Conservation (phyloP, 30 jellyfish, hydroid and myxozoan genomes). For the Catostylus mosaicus region DNA sequence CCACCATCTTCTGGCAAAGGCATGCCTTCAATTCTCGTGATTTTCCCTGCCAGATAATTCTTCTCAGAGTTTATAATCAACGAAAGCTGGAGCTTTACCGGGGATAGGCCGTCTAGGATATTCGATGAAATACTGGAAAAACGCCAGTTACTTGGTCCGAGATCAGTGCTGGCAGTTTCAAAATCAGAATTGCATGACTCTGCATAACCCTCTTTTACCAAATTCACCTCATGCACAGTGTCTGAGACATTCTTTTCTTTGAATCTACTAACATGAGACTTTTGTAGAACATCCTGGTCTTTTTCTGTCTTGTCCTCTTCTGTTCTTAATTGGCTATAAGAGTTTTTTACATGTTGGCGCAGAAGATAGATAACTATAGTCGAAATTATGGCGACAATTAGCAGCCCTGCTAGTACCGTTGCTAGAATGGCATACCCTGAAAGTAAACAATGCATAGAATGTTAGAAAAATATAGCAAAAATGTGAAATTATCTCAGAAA, state of each 20-base stretch:
- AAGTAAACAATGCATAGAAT: background rate
- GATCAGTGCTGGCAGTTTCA: background rate
- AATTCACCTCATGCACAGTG: background rate
- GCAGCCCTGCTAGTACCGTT: constrained; percentile 2
- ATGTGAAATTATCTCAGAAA: background rate
- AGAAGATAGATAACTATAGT: background rate
- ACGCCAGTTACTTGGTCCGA: background rate
- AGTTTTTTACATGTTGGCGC: background rate
- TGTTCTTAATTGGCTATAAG: background rate
- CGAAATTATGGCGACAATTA: constrained; percentile 16
- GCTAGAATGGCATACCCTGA: constrained; percentile 53
- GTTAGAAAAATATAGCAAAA: background rate
- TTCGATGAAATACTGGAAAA: background rate
- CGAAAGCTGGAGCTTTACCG: constrained; percentile 41
- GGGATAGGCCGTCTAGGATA: background rate
- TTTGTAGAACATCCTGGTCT: background rate
- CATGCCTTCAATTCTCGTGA: constrained; percentile 37
- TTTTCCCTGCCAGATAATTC: constrained; percentile 88
- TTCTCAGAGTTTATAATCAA: constrained; percentile 48
- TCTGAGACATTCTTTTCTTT: background rate
- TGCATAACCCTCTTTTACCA: constrained; percentile 31
- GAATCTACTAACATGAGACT: background rate
- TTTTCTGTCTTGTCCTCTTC: constrained; percentile 3
- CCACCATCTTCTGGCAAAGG: constrained; percentile 38
- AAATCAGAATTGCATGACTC: constrained; percentile 39